Evolutionary conservation across 2,888 invertebrate genomes (phyloP).

Genomic region (Heliconius charithonia): DNA sequence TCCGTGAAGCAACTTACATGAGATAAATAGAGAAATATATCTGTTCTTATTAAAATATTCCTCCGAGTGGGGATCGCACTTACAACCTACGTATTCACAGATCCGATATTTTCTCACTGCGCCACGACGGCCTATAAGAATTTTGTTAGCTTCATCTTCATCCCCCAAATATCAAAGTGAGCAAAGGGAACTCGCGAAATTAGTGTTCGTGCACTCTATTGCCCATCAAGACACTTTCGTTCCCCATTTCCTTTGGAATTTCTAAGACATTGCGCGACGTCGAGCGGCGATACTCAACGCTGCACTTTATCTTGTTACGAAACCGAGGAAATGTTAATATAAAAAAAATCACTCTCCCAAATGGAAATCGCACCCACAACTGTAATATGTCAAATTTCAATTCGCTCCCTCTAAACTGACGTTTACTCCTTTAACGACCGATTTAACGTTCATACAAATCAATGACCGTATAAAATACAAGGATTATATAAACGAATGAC

Average conservation of each 20-base stretch:
- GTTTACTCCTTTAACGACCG: too few species aligned
- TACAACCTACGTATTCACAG: too few species aligned
- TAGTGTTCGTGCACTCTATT: background rate
- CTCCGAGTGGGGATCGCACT: too few species aligned
- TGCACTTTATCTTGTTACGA: background rate
- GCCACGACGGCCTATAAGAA: too few species aligned
- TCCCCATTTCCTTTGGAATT: background rate
- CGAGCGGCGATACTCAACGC: background rate
- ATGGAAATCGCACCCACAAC: background rate
- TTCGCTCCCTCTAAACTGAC: conserved; percentile 40
- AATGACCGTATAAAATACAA: conserved; percentile 41
- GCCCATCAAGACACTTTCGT: background rate
- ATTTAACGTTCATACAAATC: conserved; percentile 42
- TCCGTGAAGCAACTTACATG: too few species aligned
- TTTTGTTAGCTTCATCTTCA: background rate
- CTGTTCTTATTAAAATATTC: too few species aligned
- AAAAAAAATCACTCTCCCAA: background rate
- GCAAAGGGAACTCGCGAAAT: background rate
- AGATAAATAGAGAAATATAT: too few species aligned
- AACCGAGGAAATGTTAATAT: background rate
- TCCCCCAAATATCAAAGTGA: background rate
- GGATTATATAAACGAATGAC: conserved; percentile 27
- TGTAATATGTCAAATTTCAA: background rate
- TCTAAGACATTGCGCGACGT: background rate
- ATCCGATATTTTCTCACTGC: too few species aligned